A percentile compares a stretch with the other conserved stretches of the same genome.
phyloP scores from a whole-genome alignment of 1,140 invertebrate species.

The Babylonia areolata region DNA sequence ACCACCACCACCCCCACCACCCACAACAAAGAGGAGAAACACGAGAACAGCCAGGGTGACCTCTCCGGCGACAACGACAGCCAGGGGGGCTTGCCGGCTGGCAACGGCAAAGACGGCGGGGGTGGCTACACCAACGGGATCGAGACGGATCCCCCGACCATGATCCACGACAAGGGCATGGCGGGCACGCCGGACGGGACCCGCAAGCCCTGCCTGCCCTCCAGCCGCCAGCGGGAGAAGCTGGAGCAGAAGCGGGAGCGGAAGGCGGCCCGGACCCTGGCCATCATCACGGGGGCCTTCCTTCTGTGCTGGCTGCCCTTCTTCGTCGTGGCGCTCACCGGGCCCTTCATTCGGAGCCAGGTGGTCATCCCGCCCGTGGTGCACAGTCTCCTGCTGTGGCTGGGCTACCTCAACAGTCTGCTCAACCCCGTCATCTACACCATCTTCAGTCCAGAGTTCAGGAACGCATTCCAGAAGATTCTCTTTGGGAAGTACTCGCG shows the following conservation, averaged over 20 bases:
- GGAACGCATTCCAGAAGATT: conserved; percentile 74
- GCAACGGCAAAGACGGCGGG: not conserved
- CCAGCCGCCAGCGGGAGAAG: conserved; percentile 64
- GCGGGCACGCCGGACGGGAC: conserved; percentile 47
- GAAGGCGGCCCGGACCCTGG: conserved; percentile 77
- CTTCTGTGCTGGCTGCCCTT: conserved; percentile 76
- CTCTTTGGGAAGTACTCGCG: conserved; percentile 70
- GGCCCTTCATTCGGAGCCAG: conserved; percentile 62
- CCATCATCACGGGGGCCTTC: conserved; percentile 76
- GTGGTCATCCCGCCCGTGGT: conserved; percentile 71
- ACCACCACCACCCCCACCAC: too few relatives aligned
- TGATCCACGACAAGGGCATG: not conserved
- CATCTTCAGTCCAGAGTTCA: conserved; percentile 76
- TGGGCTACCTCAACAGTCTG: conserved; percentile 74
- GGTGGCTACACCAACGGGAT: conserved; percentile 32
- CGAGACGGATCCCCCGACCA: conserved; percentile 11
- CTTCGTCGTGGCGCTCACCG: conserved; percentile 72
- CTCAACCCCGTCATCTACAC: conserved; percentile 76
- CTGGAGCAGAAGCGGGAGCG: conserved; percentile 76
- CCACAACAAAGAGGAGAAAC: not conserved
- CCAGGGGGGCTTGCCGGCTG: not conserved
- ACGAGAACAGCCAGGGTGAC: conserved; percentile 26
- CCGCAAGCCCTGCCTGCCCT: conserved; percentile 42
- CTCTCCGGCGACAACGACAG: conserved; percentile 31
- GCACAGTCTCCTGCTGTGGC: conserved; percentile 73